Evolutionary conservation across 2,888 invertebrate species (phyloP), one percentile per base, ranked within the genome.

Genomic region (Andrena marginata): DNA sequence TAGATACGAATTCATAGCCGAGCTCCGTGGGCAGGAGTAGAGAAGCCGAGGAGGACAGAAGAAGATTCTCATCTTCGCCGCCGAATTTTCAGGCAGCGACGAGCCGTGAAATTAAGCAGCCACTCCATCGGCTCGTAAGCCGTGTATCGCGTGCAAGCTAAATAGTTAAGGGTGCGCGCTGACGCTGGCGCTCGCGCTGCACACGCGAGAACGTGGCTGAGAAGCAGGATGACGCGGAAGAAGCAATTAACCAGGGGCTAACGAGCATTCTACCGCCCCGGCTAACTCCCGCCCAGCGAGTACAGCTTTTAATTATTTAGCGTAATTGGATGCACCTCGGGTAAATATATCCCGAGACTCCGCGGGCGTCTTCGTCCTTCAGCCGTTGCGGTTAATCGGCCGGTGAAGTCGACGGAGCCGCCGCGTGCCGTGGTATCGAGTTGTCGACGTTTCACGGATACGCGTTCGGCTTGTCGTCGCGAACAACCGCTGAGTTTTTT

Each of bases 81-180:
- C 56, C 29, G 73, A 89, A 88, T 89, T 86, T 86, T 85, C 83
- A 64, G 51, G 42, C 54, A 81, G 67, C 83, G 76, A 31, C 83
- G 81, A 86, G 73, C 84, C 88, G 86, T 88, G 86, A 88, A 87
- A 88, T 89, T 87, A 85, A 89, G 81, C 80, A 80, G 68, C 68
- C 71, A 54, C 83, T 81, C 75, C 67, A 82, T 89, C 82, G 79
- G 83, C 74, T 76, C 56, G 49, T n/a, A 60, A 48, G 62, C 72
- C 60, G 23, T 70, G 54, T 84, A 80, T 77, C 72, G 70, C 77
- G 81, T 63, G 76, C 72, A 79, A 69, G 82, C 73, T 82, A 77
- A 87, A 85, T 80, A 86, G 79, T 71, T 65, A 77, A 77, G 71
- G 78, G 51, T 75, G 62, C 72, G 82, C 35, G 48, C 20, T 10